Base-by-base conservation (phyloP, 2,113 vertebrate genomes). In the Noturus placidus region DNA sequence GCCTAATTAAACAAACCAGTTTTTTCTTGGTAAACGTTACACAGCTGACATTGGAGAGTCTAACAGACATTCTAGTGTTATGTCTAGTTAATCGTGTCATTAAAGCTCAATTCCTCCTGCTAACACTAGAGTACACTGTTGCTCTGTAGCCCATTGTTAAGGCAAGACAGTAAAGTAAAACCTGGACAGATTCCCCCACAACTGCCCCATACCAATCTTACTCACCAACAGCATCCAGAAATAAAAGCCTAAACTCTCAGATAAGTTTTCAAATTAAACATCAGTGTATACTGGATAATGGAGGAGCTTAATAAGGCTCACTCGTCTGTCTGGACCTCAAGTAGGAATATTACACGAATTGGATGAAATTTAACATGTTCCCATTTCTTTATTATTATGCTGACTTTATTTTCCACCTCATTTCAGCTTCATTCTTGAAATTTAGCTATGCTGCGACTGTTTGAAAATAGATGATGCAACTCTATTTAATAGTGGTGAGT, bases 101-200 rank as follows among this genome's bases (percentile, higher is more conserved):
- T 69, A 14, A 74, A 54, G 35, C 50, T 13, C 30, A 88, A 59
- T 84, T 84, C 22, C 87, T 42, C 20, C 27, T 79, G 52, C 61
- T 61, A 81, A 89, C 88, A 87, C 82, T 83, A 84, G 88, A 84
- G 82, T 76, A 83, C 88, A 87, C 88, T 89, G 85, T 89, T 89
- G 88, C 35, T 78, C 88, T 87, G 86, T 52, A 57, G 61, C 82
- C 82, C n/a, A 87, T 81, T 81, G 82, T 80, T 82, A 50, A 79
- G 46, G n/a, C 74, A 78, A 46, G 82, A 30, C 57, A 30, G 20
- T 7, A 54, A 38, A 33, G 33, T 35, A 54, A 33, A 80, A 35
- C 76, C 46, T 54, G 20, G n/a, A 67, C 20, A 67, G 42, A 67
- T 67, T 76, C 22, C 38, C 50, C 69, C 67, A 78, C 46, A 87